Evolutionary conservation across 2,888 invertebrate genomes (phyloP).

Genomic region (Caenorhabditis virilis): DNA sequence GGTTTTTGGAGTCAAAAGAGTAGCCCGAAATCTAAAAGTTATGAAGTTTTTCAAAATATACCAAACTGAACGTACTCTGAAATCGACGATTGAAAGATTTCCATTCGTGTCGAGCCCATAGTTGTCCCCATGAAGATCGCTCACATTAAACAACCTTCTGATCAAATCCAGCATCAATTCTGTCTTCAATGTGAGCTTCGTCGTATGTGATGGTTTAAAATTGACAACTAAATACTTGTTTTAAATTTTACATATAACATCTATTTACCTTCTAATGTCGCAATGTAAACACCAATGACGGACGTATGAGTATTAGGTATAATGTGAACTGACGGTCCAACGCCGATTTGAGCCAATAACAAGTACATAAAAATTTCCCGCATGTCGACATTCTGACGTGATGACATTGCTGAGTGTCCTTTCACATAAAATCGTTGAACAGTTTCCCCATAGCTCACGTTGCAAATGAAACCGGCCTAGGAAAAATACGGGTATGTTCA

Average conservation of each 20-base stretch:
- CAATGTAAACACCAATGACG: conserved; percentile 2
- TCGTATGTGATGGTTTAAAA: conserved; percentile 1
- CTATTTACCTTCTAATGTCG: conserved; percentile 6
- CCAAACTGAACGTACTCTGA: conserved; percentile 6
- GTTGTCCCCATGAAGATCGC: conserved; percentile 2
- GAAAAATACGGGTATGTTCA: conserved; percentile 10
- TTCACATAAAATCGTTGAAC: conserved; percentile 5
- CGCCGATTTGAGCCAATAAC: background rate
- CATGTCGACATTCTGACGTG: conserved; percentile 4
- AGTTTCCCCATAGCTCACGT: conserved; percentile 1
- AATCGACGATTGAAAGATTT: conserved; percentile 5
- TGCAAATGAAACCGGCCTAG: conserved; percentile 5
- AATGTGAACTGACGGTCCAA: conserved; percentile 4
- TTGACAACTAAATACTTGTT: conserved; percentile 5
- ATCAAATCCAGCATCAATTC: conserved; percentile 4
- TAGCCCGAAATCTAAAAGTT: conserved; percentile 5
- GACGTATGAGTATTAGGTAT: background rate
- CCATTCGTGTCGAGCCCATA: conserved; percentile 1
- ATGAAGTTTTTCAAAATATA: conserved; percentile 7
- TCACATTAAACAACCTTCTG: background rate
- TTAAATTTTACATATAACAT: conserved; percentile 4
- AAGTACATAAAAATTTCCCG: background rate
- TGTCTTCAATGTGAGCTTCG: conserved; percentile 1
- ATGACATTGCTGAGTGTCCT: conserved; percentile 4
- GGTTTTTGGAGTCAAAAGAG: background rate